Base-by-base conservation (phyloP, 2,888 invertebrate genomes). In the Lordiphosa andalusiaca region DNA sequence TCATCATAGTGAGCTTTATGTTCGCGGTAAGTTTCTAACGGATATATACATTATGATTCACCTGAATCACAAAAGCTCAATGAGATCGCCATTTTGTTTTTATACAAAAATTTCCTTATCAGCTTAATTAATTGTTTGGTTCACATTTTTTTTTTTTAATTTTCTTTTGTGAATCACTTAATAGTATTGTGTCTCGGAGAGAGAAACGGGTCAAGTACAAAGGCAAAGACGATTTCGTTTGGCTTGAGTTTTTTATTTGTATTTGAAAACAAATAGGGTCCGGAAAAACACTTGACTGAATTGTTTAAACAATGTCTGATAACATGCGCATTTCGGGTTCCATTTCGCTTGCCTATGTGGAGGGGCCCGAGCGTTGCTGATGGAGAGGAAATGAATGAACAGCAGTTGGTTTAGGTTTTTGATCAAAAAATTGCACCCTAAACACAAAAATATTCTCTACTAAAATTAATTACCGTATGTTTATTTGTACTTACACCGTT, bases 1-100 rank as follows among this genome's bases (percentile, higher is more conserved):
- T 95, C 69, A 91, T 95, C 80, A 91, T 93, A 73, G 93, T 95
- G 75, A 95, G 95, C 86, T 92, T 94, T 23, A 92, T 95, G 87
- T 95, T 95, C 89, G 93, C 94, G 90, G 95, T 95, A 88, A 93
- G 94, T 92, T 80, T 40, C 47, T 1, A 0, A 39, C 38, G 9
- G 33, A 33, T 19, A 13, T 23, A 30, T 30, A 2, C 23, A 6
- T 9, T 33, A 35, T 50, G 30, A 13, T 21, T 9, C 23, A 19
- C 19, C 49, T 80, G 71, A 83, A 63, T 77, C 76, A 77, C 44
- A 25, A 40, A 33, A 21, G 30, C 30, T 30, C 30, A 30, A 30
- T 9, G 30, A 4, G 16, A 30, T 33, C 62, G 62, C 64, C 64
- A 63, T 63, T 25, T 63, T 64, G 49, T 25, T 36, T 50, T 25